Conservation (phyloP, 2,888 invertebrate species). For the Graphium colonna region DNA sequence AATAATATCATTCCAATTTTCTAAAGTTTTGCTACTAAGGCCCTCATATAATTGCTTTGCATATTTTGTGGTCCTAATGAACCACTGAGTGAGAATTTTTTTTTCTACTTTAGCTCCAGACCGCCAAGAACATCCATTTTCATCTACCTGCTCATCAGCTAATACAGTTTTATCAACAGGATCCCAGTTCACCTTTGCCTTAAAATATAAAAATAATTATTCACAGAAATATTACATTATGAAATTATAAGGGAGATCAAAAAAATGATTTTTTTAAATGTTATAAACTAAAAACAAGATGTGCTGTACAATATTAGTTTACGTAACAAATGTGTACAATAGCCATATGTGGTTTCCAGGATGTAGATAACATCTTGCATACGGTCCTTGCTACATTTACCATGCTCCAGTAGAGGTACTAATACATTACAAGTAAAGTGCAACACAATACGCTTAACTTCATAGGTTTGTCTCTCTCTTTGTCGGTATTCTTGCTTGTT, state of each 20-base stretch:
- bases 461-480: too few relatives aligned
- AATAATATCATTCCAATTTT: slow-evolving; percentile 91
- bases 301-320: neutral
- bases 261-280: neutral
- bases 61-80: slow-evolving; percentile 92
- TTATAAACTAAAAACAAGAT: neutral
- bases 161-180: slow-evolving; percentile 98
- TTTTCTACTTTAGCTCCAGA: slow-evolving; percentile 97
- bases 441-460: too few relatives aligned
- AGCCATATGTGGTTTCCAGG: too few relatives aligned
- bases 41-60: slow-evolving; percentile 87
- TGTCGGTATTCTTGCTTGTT: too few relatives aligned
- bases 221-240: too few relatives aligned
- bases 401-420: too few relatives aligned
- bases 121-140: slow-evolving; percentile 94
- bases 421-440: too few relatives aligned
- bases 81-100: slow-evolving; percentile 95
- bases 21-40: slow-evolving; percentile 82
- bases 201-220: slow-evolving; percentile 35
- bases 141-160: slow-evolving; percentile 98
- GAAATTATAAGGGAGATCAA: too few relatives aligned
- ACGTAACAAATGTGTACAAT: too few relatives aligned
- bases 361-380: too few relatives aligned
- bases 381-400: too few relatives aligned
- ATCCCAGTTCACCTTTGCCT: slow-evolving; percentile 98